Percentiles rank a stretch among this genome's conserved stretches.
Conservation (phyloP, 2,888 invertebrate genomes). For the Microplitis manilae region DNA sequence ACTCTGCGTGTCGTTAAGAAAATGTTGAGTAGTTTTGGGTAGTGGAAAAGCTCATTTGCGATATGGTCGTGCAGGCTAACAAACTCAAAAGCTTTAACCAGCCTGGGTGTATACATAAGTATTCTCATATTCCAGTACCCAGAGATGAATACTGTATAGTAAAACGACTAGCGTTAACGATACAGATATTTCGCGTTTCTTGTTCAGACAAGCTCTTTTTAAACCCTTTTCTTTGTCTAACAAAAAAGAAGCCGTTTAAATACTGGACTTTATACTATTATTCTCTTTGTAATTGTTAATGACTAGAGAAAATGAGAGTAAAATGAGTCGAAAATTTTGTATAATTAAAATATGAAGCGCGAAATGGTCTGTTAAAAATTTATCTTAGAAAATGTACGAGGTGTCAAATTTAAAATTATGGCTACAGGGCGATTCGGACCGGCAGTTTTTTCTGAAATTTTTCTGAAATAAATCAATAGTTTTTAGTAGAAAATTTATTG, state of each 20-base stretch:
- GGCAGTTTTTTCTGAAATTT: too few relatives aligned
- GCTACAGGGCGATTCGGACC: too few relatives aligned
- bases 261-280: constrained; percentile 39
- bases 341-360: too few relatives aligned
- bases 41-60: constrained; percentile 20
- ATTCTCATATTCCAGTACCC: neutral
- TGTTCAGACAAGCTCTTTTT: constrained; percentile 5
- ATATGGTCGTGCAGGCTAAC: constrained; percentile 3
- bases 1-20: constrained; percentile 10
- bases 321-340: too few relatives aligned
- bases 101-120: neutral
- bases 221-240: constrained; percentile 21
- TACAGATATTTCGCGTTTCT: constrained; percentile 39
- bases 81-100: constrained; percentile 2
- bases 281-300: constrained; percentile 33
- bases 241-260: constrained; percentile 46
- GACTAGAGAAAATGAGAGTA: constrained; percentile 40
- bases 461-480: too few relatives aligned
- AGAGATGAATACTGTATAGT: neutral
- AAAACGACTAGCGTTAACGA: constrained; percentile 45
- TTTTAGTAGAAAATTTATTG: too few relatives aligned
- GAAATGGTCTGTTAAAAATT: too few relatives aligned
- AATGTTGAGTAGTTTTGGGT: constrained; percentile 20
- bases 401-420: too few relatives aligned
- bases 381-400: too few relatives aligned